These are phyloP conservation scores for Excalfactoria chinensis DNA, from an alignment of 2,113 vertebrate species.

Conservation along the genomic window DNA sequence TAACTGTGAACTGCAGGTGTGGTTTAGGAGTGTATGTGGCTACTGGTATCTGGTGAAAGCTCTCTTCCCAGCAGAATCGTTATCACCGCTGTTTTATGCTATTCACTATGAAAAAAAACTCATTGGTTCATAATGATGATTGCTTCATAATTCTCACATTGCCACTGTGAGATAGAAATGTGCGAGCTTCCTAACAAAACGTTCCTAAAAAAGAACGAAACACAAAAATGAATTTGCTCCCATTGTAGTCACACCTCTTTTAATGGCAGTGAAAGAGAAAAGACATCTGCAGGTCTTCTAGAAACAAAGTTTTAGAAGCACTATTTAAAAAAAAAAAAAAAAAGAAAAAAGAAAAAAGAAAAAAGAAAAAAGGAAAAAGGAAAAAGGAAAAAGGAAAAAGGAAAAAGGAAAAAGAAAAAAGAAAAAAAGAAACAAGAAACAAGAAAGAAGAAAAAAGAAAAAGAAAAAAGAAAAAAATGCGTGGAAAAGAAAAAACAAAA, in stretches of 20 bases:
- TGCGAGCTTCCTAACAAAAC: neutral
- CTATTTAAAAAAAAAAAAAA: neutral
- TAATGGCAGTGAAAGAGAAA: neutral
- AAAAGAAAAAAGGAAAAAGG: no score
- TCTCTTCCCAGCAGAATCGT: neutral
- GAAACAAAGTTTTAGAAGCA: neutral
- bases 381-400: no score
- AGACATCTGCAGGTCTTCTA: neutral
- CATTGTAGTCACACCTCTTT: neutral
- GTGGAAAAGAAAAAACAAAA: neutral
- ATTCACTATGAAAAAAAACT: neutral
- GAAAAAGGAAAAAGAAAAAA: no score
- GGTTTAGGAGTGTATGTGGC: neutral
- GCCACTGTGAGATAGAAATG: neutral
- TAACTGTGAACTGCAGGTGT: neutral
- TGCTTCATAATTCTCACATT: neutral
- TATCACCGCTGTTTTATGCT: neutral
- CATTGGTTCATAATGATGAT: neutral
- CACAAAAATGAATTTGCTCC: neutral
- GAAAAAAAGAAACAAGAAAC: no score
- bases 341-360: neutral
- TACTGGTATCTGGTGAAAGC: neutral
- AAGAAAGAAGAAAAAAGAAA: neutral
- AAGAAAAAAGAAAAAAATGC: fast-evolving
- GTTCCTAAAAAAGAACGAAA: neutral